These are phyloP conservation scores for Tachysurus vachellii DNA, from an alignment of 2,113 vertebrate species.

Conservation along the genomic window DNA sequence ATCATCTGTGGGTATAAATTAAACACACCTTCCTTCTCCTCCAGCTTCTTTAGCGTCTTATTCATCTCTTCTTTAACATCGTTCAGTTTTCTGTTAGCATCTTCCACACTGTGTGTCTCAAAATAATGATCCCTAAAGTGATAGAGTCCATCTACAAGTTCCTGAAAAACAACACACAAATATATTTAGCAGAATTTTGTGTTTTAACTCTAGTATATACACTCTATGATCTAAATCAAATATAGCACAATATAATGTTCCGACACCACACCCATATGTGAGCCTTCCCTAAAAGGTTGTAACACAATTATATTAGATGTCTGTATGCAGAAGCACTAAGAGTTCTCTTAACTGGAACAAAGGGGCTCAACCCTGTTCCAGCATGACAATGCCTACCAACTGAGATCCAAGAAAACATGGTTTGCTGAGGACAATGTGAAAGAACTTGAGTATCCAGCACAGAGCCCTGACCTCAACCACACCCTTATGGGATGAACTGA, in stretches of 20 bases:
- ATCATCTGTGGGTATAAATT: not conserved
- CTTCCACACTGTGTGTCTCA: constrained; percentile 79
- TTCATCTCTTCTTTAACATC: constrained; percentile 77
- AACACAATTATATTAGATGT: no score
- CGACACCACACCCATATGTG: not conserved
- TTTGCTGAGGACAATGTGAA: no score
- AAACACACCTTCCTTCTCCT: constrained; percentile 75
- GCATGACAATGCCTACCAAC: no score
- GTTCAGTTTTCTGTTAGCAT: constrained; percentile 77
- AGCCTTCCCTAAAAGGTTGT: no score
- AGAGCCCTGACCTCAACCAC: not conserved
- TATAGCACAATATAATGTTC: not conserved
- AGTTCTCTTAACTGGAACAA: no score
- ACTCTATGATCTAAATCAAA: not conserved
- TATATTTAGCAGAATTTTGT: not conserved
- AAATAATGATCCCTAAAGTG: constrained; percentile 85
- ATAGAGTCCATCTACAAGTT: constrained; percentile 82
- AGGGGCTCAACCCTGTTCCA: no score
- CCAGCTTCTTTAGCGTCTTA: constrained; percentile 73
- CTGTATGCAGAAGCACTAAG: no score
- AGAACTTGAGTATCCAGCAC: no score
- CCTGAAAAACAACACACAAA: constrained; percentile 62
- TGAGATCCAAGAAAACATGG: no score
- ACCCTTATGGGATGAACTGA: not conserved
- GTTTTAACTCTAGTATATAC: not conserved